phyloP scores from a whole-genome alignment of 2,797 vertebrate genomes.

The Cyprinodon diabolis region DNA sequence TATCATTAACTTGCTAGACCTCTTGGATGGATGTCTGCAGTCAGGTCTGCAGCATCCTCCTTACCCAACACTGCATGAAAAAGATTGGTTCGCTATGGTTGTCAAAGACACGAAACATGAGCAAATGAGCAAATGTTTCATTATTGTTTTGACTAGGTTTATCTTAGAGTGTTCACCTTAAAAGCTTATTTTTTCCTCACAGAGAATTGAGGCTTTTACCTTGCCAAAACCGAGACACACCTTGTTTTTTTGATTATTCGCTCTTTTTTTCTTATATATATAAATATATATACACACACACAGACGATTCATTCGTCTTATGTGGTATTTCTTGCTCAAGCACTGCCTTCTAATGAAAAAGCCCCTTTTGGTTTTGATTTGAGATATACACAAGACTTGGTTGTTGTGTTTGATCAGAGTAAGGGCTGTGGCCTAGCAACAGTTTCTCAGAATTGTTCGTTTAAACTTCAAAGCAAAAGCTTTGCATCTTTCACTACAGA shows the following conservation, averaged over 20 bases:
- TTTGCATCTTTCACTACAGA: constrained; percentile 19
- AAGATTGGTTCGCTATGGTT: constrained; percentile 6
- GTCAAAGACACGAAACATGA: not conserved
- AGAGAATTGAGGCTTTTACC: constrained; percentile 25
- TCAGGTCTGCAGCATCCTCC: constrained; percentile 51
- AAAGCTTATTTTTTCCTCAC: constrained; percentile 33
- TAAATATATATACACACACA: constrained; percentile 3
- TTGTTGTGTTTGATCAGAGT: constrained; percentile 63
- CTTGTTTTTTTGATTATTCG: constrained; percentile 53
- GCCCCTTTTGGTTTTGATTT: constrained; percentile 72
- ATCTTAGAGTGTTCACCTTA: constrained; percentile 26
- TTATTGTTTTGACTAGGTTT: constrained; percentile 9
- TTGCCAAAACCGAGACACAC: constrained; percentile 65
- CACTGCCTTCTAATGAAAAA: constrained; percentile 68
- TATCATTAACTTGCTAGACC: constrained; percentile 61
- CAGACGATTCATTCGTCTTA: constrained; percentile 58
- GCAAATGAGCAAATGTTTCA: constrained; percentile 1
- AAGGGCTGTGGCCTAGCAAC: constrained; percentile 61
- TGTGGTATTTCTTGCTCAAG: constrained; percentile 70
- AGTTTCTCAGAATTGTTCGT: constrained; percentile 72
- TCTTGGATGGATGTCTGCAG: constrained; percentile 52
- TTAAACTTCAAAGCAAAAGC: constrained; percentile 19
- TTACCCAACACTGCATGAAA: constrained; percentile 51
- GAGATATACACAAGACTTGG: constrained; percentile 54
- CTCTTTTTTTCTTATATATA: constrained; percentile 15